Percentiles rank a stretch among this genome's conserved stretches.
phyloP scores from a whole-genome alignment of 2,888 invertebrate genomes.

The Agrilus mali region DNA sequence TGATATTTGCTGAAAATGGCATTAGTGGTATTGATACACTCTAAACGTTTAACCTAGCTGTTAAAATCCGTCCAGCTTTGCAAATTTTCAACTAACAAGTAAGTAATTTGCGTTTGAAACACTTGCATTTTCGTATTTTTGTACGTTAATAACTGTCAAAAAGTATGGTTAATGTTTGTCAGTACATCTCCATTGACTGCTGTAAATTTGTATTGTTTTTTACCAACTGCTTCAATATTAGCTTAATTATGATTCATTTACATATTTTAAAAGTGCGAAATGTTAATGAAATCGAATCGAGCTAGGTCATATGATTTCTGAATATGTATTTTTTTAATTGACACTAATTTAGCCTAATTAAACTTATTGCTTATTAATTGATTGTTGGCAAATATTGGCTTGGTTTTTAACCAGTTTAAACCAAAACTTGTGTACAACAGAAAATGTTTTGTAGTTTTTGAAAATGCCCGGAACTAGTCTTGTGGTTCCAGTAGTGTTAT shows the following conservation, averaged over 20 bases:
- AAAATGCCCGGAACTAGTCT: conserved; percentile 74
- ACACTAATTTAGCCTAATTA: conserved; percentile 24
- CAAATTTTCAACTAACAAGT: conserved; percentile 1
- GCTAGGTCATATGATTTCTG: conserved; percentile 14
- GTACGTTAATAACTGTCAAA: conserved; percentile 11
- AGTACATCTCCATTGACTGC: background rate
- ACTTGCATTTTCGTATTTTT: conserved; percentile 3
- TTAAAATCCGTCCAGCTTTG: conserved; percentile 23
- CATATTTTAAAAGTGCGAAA: too few species aligned
- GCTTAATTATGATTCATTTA: too few species aligned
- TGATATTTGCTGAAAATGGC: conserved; percentile 30
- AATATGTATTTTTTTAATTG: conserved; percentile 18
- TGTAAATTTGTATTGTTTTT: too few species aligned
- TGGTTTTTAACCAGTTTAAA: too few species aligned
- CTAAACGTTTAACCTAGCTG: conserved; percentile 21
- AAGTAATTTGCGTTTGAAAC: conserved; percentile 5
- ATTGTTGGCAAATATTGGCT: conserved; percentile 8
- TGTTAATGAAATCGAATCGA: conserved; percentile 1
- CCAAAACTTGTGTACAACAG: background rate
- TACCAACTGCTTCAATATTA: too few species aligned
- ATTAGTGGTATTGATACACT: conserved; percentile 15
- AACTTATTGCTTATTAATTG: conserved; percentile 12
- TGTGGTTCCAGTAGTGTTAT: conserved; percentile 92
- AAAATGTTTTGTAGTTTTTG: conserved; percentile 8
- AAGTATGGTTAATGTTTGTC: conserved; percentile 13